These are phyloP conservation scores for Odontocolon sp. DNA, from an alignment of 2,888 invertebrate species.

Conservation along the genomic window DNA sequence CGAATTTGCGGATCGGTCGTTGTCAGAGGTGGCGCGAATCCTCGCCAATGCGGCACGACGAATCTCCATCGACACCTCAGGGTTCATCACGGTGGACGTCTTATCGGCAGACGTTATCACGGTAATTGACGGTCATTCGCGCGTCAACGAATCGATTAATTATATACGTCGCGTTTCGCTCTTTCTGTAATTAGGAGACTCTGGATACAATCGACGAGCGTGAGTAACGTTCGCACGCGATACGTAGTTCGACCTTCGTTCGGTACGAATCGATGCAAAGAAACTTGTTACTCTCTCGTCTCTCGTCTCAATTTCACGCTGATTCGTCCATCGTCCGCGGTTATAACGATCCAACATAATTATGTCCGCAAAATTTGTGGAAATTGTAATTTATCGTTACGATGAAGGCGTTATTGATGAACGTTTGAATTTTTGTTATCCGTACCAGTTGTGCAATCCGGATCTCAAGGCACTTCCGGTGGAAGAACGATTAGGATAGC, in stretches of 20 bases:
- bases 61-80: conserved; percentile 78
- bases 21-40: conserved; percentile 79
- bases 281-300: too few relatives aligned
- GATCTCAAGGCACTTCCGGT: conserved; percentile 62
- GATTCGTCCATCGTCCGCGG: too few relatives aligned
- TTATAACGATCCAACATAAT: too few relatives aligned
- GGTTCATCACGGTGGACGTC: conserved; percentile 79
- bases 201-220: too few relatives aligned
- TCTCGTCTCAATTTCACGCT: too few relatives aligned
- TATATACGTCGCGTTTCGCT: background rate
- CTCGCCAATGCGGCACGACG: conserved; percentile 79
- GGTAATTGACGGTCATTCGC: conserved; percentile 67
- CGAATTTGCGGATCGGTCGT: conserved; percentile 79
- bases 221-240: too few relatives aligned
- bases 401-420: too few relatives aligned
- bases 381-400: too few relatives aligned
- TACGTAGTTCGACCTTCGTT: too few relatives aligned
- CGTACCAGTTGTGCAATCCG: conserved; percentile 72
- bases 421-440: conserved; percentile 18
- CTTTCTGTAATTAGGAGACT: background rate
- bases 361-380: too few relatives aligned
- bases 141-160: background rate
- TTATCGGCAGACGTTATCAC: conserved; percentile 79
- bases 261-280: too few relatives aligned
- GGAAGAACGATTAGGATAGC: conserved; percentile 75